phyloP scores from a whole-genome alignment of 2,113 vertebrate species.

The Natator depressus region DNA sequence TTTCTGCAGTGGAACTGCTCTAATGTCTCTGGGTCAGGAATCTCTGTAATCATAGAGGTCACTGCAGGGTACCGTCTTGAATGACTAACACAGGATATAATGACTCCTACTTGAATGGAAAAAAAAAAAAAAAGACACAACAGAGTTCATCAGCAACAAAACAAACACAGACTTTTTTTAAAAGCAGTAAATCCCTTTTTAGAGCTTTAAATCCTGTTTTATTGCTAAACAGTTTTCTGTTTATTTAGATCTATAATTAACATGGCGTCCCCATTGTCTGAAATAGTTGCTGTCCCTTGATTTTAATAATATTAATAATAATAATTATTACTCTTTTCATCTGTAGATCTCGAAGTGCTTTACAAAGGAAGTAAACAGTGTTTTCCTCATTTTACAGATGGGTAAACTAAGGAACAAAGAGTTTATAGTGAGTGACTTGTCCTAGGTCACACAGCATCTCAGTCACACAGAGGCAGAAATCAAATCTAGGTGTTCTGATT shows the following conservation, averaged over 20 bases:
- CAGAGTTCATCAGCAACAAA: background rate
- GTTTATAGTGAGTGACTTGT: background rate
- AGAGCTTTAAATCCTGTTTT: constrained; percentile 8
- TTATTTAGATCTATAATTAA: background rate
- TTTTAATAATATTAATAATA: background rate
- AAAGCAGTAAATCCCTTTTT: constrained; percentile 9
- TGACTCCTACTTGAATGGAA: background rate
- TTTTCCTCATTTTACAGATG: background rate
- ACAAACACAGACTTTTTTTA: constrained; percentile 5
- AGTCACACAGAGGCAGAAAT: background rate
- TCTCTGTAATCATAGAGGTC: background rate
- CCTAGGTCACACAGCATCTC: background rate
- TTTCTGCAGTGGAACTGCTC: background rate
- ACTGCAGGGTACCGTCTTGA: background rate
- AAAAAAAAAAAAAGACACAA: background rate
- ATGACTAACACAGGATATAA: background rate
- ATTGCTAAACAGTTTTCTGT: background rate
- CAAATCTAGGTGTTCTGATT: background rate
- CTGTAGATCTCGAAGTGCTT: background rate
- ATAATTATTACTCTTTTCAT: background rate
- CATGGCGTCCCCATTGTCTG: background rate
- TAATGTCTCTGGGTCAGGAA: background rate
- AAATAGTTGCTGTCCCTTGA: background rate
- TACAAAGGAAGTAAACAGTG: background rate
- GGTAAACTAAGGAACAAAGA: background rate